Conservation (phyloP, 2,888 invertebrate species). For the Papilio protenor region DNA sequence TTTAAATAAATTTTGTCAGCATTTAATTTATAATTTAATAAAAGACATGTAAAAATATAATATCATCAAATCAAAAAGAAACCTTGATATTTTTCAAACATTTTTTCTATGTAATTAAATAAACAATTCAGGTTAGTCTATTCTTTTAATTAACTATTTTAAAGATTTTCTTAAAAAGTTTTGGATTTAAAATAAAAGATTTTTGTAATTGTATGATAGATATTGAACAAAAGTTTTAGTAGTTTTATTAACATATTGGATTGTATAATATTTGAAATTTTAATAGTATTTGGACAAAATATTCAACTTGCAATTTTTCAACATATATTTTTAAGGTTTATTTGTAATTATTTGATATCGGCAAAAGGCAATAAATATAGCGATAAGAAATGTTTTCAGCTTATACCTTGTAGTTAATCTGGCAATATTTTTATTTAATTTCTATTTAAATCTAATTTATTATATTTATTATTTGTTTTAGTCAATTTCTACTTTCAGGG, state of each 20-base stretch:
- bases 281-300: not conserved
- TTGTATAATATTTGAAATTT: not conserved
- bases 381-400: not conserved
- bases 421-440: too few species aligned
- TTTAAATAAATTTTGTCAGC: not conserved
- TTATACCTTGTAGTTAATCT: too few species aligned
- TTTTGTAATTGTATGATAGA: not conserved
- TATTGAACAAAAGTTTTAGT: not conserved
- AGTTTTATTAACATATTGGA: not conserved
- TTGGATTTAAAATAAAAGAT: not conserved
- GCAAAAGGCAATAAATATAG: not conserved
- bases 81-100: not conserved
- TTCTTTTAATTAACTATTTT: not conserved
- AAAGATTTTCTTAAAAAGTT: not conserved
- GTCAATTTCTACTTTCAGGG: too few species aligned
- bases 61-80: not conserved
- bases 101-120: too few species aligned
- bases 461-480: too few species aligned
- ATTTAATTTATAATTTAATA: not conserved
- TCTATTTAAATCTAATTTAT: too few species aligned
- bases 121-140: not conserved
- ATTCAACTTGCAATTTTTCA: not conserved
- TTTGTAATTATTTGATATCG: not conserved
- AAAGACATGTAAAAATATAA: slow-evolving; percentile 3
- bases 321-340: not conserved